Percentiles rank a stretch among this genome's conserved stretches.
Conservation (phyloP, 2,888 invertebrate species). For the Clanis bilineata region DNA sequence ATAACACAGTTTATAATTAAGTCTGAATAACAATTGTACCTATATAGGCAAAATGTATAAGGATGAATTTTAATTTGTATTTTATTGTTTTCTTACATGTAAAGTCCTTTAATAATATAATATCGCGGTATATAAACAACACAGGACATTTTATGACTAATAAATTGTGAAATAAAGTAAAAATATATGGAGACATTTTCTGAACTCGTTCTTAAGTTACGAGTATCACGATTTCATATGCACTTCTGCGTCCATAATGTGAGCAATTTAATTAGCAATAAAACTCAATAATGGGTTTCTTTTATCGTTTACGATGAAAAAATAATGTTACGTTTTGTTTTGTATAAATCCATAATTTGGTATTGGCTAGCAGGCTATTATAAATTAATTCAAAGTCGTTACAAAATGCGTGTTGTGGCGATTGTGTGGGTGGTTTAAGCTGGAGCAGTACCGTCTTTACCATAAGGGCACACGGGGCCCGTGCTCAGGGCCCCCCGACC, state of each 20-base stretch:
- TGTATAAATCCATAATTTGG: conserved; percentile 30
- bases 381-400: conserved; percentile 19
- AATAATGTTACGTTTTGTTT: conserved; percentile 28
- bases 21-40: too few species aligned
- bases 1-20: too few species aligned
- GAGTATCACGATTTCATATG: conserved; percentile 56
- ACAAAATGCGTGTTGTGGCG: conserved; percentile 7
- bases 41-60: too few species aligned
- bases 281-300: conserved; percentile 45
- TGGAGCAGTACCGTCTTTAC: too few species aligned
- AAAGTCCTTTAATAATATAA: background rate
- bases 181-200: conserved; percentile 63
- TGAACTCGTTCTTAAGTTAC: conserved; percentile 51
- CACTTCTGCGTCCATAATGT: conserved; percentile 52
- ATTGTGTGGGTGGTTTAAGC: conserved; percentile 11
- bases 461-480: too few species aligned
- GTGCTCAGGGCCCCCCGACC: too few species aligned
- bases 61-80: too few species aligned
- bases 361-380: conserved; percentile 28
- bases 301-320: conserved; percentile 38
- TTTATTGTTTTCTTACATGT: background rate
- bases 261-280: conserved; percentile 61
- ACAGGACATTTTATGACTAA: conserved; percentile 64
- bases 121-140: conserved; percentile 42
- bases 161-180: conserved; percentile 65